Evolutionary conservation across 1,140 invertebrate genomes (phyloP).

Genomic region (Oscheius sp.): DNA sequence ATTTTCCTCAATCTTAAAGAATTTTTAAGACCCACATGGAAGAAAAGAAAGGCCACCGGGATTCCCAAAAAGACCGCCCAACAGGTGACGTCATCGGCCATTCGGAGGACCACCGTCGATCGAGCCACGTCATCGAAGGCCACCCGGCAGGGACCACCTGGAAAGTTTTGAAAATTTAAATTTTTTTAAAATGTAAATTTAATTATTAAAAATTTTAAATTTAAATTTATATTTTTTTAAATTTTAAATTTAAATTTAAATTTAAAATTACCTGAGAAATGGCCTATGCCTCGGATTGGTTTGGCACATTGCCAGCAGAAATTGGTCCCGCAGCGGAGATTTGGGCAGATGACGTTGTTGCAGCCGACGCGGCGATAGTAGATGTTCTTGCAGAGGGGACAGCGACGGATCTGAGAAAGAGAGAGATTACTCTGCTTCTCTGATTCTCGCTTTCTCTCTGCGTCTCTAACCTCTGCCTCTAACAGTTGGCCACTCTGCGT

Average conservation of each 20-base stretch:
- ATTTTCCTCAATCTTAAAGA: too few species aligned
- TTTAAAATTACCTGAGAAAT: not conserved
- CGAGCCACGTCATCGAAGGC: not conserved
- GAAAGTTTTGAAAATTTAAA: too few species aligned
- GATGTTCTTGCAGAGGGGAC: not conserved
- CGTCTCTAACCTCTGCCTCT: too few species aligned
- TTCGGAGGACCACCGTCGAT: not conserved
- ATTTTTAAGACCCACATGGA: too few species aligned
- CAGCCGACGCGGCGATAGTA: not conserved
- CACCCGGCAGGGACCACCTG: not conserved
- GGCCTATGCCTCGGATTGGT: not conserved
- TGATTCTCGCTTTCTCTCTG: too few species aligned
- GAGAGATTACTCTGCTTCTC: too few species aligned
- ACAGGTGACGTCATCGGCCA: not conserved
- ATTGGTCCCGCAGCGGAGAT: not conserved
- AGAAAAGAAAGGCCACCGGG: not conserved
- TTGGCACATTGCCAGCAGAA: not conserved
- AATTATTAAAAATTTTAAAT: too few species aligned
- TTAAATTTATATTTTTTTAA: too few species aligned
- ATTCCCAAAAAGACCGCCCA: not conserved
- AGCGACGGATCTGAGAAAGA: not conserved
- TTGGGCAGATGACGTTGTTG: slow-evolving; percentile 2
- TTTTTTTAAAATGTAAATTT: too few species aligned
- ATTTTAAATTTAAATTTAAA: too few species aligned
- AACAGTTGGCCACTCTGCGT: too few species aligned